Evolutionary conservation across 2,797 vertebrate genomes (phyloP), one percentile per base, ranked within the genome.

Genomic region (Myiothlypis chrysogaster): DNA sequence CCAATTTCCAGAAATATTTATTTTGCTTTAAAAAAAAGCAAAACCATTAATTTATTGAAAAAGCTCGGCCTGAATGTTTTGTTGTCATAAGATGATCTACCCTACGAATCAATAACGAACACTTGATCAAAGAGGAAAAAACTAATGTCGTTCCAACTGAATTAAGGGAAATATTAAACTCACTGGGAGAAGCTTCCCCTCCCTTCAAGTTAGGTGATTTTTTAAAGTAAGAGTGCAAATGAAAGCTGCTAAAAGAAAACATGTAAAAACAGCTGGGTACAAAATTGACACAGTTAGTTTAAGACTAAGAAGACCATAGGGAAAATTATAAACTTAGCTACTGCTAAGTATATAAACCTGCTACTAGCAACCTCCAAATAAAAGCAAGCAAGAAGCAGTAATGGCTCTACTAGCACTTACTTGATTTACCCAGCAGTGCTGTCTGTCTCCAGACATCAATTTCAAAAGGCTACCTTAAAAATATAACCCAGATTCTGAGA

Each of bases 301-400:
- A 73, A 83, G 77, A 95, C 85, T 97, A 96, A 96, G 95, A 90
- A 92, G 96, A 93, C 96, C 95, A 97, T 64, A 88, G 93, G 95
- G 97, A 96, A 97, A 95, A 95, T 97, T 98, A 97, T 97, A 98
- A 98, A 98, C 94, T 97, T 97, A 97, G 98, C 98, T n/a, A n/a
- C n/a, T n/a, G n/a, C n/a, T n/a, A n/a, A n/a, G n/a, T n/a, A n/a
- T n/a, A n/a, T n/a, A n/a, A n/a, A 98, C 97, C 97, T 98, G 98
- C 98, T 98, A 98, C 97, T 97, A 97, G 96, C 94, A 95, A 94
- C 94, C 87, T 93, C 94, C 86, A 87, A 87, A 79, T 59, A 69
- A 80, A 78, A 84, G 64, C 55, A 90, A 81, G 84, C 78, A 83
- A 84, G 82, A 91, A 89, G 65, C 56, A 92, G 47, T 57, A 90